Evolutionary conservation across 2,888 invertebrate genomes (phyloP).

Genomic region (Seira ritae): DNA sequence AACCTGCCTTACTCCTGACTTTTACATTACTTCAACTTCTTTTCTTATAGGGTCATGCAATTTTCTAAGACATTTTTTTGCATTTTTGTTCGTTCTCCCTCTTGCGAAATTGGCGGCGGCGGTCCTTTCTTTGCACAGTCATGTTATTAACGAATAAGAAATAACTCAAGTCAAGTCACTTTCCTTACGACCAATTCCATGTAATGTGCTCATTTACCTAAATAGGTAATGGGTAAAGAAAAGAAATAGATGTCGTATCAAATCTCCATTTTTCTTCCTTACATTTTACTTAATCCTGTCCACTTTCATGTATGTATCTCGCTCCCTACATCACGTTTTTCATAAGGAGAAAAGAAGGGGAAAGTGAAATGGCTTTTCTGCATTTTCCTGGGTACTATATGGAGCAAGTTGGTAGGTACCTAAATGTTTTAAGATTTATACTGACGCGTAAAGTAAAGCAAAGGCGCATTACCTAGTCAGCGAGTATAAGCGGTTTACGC

Average conservation of each 20-base stretch:
- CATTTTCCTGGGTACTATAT: not conserved
- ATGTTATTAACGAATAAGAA: slow-evolving; percentile 53
- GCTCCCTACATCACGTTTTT: not conserved
- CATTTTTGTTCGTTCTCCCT: not conserved
- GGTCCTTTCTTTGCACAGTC: slow-evolving; percentile 16
- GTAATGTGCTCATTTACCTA: slow-evolving; percentile 61
- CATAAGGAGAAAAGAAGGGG: not conserved
- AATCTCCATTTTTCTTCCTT: slow-evolving; percentile 49
- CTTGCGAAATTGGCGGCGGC: slow-evolving; percentile 30
- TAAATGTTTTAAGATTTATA: too few relatives aligned
- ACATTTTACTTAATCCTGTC: slow-evolving; percentile 24
- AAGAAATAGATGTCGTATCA: slow-evolving; percentile 50
- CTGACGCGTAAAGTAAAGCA: too few relatives aligned
- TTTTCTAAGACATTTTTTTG: not conserved
- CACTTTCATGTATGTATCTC: not conserved
- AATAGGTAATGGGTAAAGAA: slow-evolving; percentile 47
- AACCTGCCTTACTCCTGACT: too few relatives aligned
- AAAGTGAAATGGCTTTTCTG: not conserved
- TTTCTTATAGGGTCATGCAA: too few relatives aligned
- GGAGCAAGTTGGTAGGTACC: too few relatives aligned
- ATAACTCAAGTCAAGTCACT: slow-evolving; percentile 12
- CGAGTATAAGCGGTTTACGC: not conserved
- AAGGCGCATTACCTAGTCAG: too few relatives aligned
- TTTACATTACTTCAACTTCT: too few relatives aligned
- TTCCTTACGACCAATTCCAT: slow-evolving; percentile 47